Evolutionary conservation across 2,888 invertebrate genomes (phyloP).

Genomic region (Tipula helvola): DNA sequence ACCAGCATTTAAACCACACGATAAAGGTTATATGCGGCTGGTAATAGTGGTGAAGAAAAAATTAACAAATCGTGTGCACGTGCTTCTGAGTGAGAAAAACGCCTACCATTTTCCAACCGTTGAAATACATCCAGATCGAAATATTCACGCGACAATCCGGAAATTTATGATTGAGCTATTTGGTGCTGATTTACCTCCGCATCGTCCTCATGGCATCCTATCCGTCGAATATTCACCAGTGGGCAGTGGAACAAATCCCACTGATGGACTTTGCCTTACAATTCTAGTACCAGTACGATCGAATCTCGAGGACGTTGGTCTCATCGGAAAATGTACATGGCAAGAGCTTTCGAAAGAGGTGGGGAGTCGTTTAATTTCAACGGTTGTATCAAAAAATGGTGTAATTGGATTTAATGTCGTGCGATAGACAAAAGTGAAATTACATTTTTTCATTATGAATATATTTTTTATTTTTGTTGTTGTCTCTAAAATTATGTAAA

Average conservation of each 20-base stretch:
- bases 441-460: neutral
- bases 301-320: slow-evolving; percentile 73
- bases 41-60: slow-evolving; percentile 70
- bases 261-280: slow-evolving; percentile 72
- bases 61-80: slow-evolving; percentile 68
- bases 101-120: slow-evolving; percentile 74
- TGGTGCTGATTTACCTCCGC: slow-evolving; percentile 73
- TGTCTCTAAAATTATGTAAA: neutral
- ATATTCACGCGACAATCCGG: slow-evolving; percentile 72
- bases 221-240: slow-evolving; percentile 57
- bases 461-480: neutral
- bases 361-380: slow-evolving; percentile 37
- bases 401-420: slow-evolving; percentile 7
- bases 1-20: slow-evolving; percentile 55
- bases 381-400: slow-evolving; percentile 7
- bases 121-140: slow-evolving; percentile 76
- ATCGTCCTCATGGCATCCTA: slow-evolving; percentile 69
- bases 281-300: slow-evolving; percentile 71
- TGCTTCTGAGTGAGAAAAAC: slow-evolving; percentile 75
- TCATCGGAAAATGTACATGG: slow-evolving; percentile 84
- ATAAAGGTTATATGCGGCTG: slow-evolving; percentile 62
- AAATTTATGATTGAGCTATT: slow-evolving; percentile 87
- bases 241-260: slow-evolving; percentile 31
- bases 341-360: slow-evolving; percentile 61
- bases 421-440: slow-evolving; percentile 4